Conservation (phyloP, 2,113 vertebrate genomes). For the Tamias sibiricus region DNA sequence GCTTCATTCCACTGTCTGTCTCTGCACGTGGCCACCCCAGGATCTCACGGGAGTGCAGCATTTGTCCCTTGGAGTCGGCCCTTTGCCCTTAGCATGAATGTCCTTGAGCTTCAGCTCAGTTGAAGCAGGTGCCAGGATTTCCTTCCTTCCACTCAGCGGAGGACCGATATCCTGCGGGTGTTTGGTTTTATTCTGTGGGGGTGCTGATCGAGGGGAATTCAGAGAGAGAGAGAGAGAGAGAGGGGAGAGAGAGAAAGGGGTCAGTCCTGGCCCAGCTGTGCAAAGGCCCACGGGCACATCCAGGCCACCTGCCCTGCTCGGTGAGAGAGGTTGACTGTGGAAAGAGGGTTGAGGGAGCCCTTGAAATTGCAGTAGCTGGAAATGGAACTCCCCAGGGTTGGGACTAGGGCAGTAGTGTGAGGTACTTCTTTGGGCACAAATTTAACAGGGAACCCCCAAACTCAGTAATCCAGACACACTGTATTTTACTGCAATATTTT, state of each 20-base stretch:
- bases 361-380: neutral
- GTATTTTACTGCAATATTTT: neutral
- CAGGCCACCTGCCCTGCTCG: neutral
- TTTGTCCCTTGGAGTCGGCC: fast-evolving
- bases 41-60: fast-evolving
- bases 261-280: neutral
- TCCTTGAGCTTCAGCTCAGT: fast-evolving
- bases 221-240: neutral
- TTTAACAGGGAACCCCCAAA: fast-evolving
- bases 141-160: neutral
- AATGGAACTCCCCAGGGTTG: fast-evolving
- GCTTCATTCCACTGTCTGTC: neutral
- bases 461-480: neutral
- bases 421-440: neutral
- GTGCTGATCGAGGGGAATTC: neutral
- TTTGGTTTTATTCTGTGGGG: neutral
- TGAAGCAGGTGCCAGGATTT: neutral
- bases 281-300: neutral
- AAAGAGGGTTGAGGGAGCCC: fast-evolving
- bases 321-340: fast-evolving
- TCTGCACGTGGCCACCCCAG: fast-evolving
- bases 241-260: neutral
- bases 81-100: fast-evolving
- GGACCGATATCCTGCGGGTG: neutral
- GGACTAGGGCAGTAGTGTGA: fast-evolving